Conservation (phyloP, 2,888 invertebrate genomes). For the Osedax frankpressi region DNA sequence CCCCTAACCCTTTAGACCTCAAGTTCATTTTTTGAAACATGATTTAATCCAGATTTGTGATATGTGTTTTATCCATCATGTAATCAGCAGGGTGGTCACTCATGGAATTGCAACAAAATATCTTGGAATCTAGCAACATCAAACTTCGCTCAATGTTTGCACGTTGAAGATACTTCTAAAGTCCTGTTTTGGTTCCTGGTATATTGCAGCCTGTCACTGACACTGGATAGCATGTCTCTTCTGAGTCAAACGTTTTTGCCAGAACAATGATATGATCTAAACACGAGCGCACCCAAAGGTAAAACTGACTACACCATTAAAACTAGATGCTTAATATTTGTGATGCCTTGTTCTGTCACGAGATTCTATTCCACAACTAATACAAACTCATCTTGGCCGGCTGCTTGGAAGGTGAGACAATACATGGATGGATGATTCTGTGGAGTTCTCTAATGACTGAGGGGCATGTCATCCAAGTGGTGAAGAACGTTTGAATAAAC, state of each 20-base stretch:
- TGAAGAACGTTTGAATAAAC: neutral
- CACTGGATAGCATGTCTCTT: neutral
- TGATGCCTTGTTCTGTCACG: neutral
- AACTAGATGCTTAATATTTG: neutral
- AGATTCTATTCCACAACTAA: neutral
- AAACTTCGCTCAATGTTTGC: neutral
- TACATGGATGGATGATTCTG: constrained; percentile 3
- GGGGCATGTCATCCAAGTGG: too few relatives aligned
- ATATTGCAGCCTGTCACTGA: neutral
- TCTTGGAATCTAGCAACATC: neutral
- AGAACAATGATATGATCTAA: neutral
- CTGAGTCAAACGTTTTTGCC: neutral
- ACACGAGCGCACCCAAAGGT: constrained; percentile 2
- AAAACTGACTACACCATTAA: neutral
- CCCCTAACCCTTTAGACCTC: too few relatives aligned
- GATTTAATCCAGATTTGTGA: constrained; percentile 14
- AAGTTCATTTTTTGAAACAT: constrained; percentile 18
- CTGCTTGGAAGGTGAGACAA: neutral
- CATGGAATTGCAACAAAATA: constrained; percentile 16
- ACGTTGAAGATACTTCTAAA: neutral
- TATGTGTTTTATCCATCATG: constrained; percentile 17
- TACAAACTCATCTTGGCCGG: constrained; percentile 5
- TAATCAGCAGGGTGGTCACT: constrained; percentile 11
- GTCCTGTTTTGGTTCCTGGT: neutral
- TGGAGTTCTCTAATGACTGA: neutral